phyloP scores from a whole-genome alignment of 2,113 vertebrate species.

The Solea senegalensis region DNA sequence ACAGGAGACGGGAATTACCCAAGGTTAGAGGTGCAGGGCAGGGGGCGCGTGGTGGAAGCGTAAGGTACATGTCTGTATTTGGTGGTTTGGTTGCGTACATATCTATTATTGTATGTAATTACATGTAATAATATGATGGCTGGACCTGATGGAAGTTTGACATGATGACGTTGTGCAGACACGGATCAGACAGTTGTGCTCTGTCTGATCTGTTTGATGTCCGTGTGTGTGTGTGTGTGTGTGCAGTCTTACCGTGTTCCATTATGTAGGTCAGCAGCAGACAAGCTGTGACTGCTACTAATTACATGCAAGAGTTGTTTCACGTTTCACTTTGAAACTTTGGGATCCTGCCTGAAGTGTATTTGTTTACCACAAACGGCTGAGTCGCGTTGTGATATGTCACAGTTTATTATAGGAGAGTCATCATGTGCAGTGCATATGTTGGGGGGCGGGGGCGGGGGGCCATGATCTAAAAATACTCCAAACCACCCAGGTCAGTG shows the following conservation, averaged over 20 bases:
- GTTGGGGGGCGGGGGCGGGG: neutral
- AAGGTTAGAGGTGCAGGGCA: constrained; percentile 22
- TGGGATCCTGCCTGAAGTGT: constrained; percentile 38
- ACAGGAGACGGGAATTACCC: constrained; percentile 54
- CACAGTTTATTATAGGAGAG: constrained; percentile 35
- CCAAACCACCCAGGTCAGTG: constrained; percentile 1
- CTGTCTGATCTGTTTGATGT: neutral
- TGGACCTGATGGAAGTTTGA: neutral
- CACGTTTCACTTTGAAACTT: constrained; percentile 32
- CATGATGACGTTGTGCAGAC: neutral
- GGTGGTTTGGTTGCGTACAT: neutral
- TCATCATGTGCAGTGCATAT: constrained; percentile 1
- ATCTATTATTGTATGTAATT: neutral
- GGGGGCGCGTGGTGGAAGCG: neutral
- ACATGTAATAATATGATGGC: neutral
- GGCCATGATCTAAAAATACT: constrained; percentile 58
- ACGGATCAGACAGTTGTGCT: neutral
- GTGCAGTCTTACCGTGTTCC: constrained; percentile 21
- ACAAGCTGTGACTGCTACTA: constrained; percentile 47
- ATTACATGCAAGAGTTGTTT: constrained; percentile 44
- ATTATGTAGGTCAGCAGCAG: constrained; percentile 68
- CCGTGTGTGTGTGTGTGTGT: neutral
- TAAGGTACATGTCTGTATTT: neutral
- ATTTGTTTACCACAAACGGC: constrained; percentile 5
- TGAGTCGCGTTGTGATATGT: constrained; percentile 22